These are phyloP conservation scores for Caranx ignobilis DNA, from an alignment of 2,113 vertebrate genomes.

Conservation along the genomic window DNA sequence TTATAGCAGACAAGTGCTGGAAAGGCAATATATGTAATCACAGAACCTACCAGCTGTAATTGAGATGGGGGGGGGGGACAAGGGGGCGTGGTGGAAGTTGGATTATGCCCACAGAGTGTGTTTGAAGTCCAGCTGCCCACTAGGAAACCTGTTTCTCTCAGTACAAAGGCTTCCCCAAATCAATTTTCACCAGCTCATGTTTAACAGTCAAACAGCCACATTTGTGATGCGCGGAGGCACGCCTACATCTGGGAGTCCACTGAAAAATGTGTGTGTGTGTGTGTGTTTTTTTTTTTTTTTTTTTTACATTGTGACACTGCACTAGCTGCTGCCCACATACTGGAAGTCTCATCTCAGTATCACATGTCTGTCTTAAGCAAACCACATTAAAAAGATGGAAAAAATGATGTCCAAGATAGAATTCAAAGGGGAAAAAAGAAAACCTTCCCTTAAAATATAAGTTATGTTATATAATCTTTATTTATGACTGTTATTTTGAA, in stretches of 20 bases:
- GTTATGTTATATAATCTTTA: neutral
- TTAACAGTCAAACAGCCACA: slow-evolving; percentile 60
- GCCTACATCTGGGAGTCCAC: slow-evolving; percentile 36
- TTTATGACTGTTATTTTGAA: neutral
- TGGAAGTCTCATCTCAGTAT: neutral
- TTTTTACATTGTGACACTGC: slow-evolving; percentile 42
- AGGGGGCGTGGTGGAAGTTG: slow-evolving; percentile 22
- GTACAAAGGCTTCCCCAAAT: slow-evolving; percentile 37
- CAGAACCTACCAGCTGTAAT: slow-evolving; percentile 2
- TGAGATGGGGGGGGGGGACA: slow-evolving; percentile 3
- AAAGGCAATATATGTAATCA: slow-evolving; percentile 5
- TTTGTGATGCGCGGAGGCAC: slow-evolving; percentile 52
- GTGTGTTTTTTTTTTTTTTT: no score
- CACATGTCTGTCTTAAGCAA: neutral
- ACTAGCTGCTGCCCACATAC: slow-evolving; percentile 20
- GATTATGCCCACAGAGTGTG: slow-evolving; percentile 14
- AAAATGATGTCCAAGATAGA: neutral
- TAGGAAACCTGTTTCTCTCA: slow-evolving; percentile 24
- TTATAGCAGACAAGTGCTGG: slow-evolving; percentile 31
- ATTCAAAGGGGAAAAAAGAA: neutral
- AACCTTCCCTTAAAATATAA: neutral
- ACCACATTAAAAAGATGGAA: neutral
- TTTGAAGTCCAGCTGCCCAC: slow-evolving; percentile 17
- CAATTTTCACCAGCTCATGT: slow-evolving; percentile 57
- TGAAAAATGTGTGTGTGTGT: slow-evolving; percentile 24